These are phyloP conservation scores for Mus caroli DNA, from an alignment of 2,797 vertebrate genomes.

Conservation along the genomic window DNA sequence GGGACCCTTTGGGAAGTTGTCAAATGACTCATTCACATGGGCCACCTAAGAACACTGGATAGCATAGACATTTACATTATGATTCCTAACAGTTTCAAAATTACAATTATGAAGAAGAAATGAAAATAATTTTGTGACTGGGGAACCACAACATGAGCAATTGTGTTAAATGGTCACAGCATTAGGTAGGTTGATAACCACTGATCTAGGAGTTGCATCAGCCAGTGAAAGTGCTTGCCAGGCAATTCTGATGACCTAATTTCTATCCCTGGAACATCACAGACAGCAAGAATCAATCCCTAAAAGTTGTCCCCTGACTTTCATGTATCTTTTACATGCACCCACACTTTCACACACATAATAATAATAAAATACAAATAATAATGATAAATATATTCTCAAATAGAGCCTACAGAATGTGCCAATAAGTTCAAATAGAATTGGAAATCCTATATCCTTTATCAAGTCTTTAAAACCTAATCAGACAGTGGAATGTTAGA, in stretches of 20 bases:
- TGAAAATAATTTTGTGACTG: background rate
- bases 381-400: background rate
- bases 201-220: background rate
- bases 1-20: background rate
- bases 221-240: background rate
- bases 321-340: background rate
- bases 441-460: background rate
- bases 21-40: background rate
- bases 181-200: background rate
- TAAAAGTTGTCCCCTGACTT: background rate
- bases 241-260: background rate
- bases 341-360: background rate
- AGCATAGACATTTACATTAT: background rate
- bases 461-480: slow-evolving; percentile 47
- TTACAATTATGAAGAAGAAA: too few relatives aligned
- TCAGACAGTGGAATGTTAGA: background rate
- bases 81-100: background rate
- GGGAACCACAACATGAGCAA: background rate
- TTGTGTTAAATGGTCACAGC: background rate
- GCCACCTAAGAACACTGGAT: background rate
- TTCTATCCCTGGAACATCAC: background rate
- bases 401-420: background rate
- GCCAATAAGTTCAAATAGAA: background rate
- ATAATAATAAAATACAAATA: background rate
- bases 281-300: background rate